phyloP scores from a whole-genome alignment of 2,797 vertebrate genomes.

The Lepilemur ruficaudatus region DNA sequence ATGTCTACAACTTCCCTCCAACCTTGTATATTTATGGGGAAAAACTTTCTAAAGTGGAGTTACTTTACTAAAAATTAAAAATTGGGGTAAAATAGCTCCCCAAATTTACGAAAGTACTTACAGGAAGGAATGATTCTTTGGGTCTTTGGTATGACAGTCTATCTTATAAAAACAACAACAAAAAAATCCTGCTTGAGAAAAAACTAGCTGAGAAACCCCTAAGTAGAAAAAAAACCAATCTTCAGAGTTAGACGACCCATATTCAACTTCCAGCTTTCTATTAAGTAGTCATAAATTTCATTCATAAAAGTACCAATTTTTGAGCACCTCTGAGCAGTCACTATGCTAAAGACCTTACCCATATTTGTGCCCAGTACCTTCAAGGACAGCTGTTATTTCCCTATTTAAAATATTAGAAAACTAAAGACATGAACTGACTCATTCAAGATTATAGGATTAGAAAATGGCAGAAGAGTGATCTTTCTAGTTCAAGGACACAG shows the following conservation, averaged over 20 bases:
- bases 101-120: not conserved
- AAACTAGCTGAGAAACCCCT: not conserved
- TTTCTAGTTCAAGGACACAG: not conserved
- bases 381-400: not conserved
- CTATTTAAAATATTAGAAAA: not conserved
- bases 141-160: not conserved
- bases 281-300: not conserved
- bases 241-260: not conserved
- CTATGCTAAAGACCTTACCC: not conserved
- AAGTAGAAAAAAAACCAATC: not conserved
- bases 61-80: not conserved
- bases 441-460: not conserved
- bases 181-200: not conserved
- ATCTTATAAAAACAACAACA: not conserved
- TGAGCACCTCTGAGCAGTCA: not conserved
- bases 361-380: not conserved
- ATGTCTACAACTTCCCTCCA: not conserved
- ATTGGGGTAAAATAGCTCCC: not conserved
- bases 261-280: not conserved
- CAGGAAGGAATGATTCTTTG: not conserved
- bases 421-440: not conserved
- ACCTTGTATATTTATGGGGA: not conserved
- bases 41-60: not conserved
- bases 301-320: not conserved
- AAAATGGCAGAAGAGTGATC: not conserved